Conservation (phyloP, 2,888 invertebrate species). For the Synanthedon formicaeformis region DNA sequence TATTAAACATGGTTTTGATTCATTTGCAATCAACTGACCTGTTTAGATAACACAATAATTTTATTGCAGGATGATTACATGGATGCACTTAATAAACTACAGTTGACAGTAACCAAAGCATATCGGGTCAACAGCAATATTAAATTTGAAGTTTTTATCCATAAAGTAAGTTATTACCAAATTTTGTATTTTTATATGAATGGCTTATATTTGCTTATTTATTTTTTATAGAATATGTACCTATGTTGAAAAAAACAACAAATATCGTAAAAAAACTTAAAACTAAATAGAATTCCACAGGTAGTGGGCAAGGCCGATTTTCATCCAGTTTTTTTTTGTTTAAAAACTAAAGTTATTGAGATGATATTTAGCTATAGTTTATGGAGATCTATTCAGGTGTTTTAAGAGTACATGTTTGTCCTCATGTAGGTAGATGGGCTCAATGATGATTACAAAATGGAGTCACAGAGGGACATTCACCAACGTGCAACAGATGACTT, state of each 20-base stretch:
- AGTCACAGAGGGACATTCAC: slow-evolving; percentile 98
- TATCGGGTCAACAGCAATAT: slow-evolving; percentile 96
- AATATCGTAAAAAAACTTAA: too few species aligned
- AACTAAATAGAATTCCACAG: too few species aligned
- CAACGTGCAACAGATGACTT: slow-evolving; percentile 96
- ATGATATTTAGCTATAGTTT: too few species aligned
- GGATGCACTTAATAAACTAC: slow-evolving; percentile 93
- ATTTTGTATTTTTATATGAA: background rate
- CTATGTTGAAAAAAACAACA: too few species aligned
- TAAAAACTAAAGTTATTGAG: too few species aligned
- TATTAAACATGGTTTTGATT: background rate
- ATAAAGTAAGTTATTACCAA: slow-evolving; percentile 76
- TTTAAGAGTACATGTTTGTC: too few species aligned
- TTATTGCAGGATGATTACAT: slow-evolving; percentile 90
- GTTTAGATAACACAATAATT: slow-evolving; percentile 1
- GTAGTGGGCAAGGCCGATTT: too few species aligned
- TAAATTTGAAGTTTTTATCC: slow-evolving; percentile 98
- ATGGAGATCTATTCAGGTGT: too few species aligned
- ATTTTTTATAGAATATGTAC: too few species aligned
- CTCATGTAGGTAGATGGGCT: slow-evolving; percentile 87
- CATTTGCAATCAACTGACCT: slow-evolving; percentile 1
- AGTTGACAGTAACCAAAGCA: slow-evolving; percentile 93
- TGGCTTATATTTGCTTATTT: too few species aligned
- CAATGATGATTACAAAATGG: slow-evolving; percentile 99
- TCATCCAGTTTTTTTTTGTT: too few species aligned